Base-by-base conservation (phyloP, 2,113 vertebrate species). In the Xiphias gladius region DNA sequence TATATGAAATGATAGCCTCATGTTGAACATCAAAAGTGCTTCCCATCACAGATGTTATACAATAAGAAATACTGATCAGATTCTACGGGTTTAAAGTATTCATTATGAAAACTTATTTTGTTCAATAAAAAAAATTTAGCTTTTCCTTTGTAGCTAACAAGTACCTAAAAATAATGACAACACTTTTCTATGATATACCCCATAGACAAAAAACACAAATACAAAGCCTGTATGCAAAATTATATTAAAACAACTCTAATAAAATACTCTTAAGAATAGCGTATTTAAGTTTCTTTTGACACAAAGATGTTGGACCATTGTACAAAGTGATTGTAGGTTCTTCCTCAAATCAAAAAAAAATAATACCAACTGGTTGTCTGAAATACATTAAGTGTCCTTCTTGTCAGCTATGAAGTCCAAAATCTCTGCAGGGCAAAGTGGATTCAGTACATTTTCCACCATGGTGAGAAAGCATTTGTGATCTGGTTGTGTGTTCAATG, bases 51-150 rank as follows among this genome's bases (percentile, higher is more conserved):
- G 54, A 78, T 41, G 17, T 52, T 16, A 32, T 52, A 79, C 24
- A 67, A 59, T 7, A 78, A 91, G 69, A 87, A 87, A 89, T 88
- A 93, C 87, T 83, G 83, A 87, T 82, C 35, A 66, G 11, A 69
- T 46, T 57, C 7, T 68, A 55, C 17, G 26, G 10, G 9, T 57
- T 78, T 7, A 55, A 50, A 66, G 54, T 72, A 43, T 9, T 63
- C 14, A 74, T 13, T 10, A 64, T 61, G 7, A 68, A n/a, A 0
- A 64, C 65, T 59, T 43, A 24, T 68, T 39, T 57, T 8, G 30
- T 63, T 83, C 13, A 48, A 52, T 54, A 24, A 48, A 41, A 58
- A 64, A 39, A 19, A 1, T 2, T 6, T 59, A 8, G 10, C 52
- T 43, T 64, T 41, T 75, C 32, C 10, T 20, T 11, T 24, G 10